These are phyloP conservation scores for Pyrgilauda ruficollis DNA, from an alignment of 2,113 vertebrate species.

Conservation along the genomic window DNA sequence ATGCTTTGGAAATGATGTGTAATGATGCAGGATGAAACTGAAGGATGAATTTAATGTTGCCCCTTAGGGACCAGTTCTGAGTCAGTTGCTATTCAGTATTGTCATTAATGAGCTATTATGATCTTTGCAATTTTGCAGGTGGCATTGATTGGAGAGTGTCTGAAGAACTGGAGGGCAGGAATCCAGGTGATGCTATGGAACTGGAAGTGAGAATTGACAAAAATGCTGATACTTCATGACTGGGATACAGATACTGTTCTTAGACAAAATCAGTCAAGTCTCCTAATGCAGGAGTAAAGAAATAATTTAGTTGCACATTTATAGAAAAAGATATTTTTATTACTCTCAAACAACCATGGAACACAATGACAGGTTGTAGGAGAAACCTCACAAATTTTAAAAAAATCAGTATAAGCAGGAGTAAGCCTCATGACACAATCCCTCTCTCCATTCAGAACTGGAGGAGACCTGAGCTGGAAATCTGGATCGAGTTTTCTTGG, in stretches of 20 bases:
- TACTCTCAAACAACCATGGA: not conserved
- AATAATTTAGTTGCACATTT: not conserved
- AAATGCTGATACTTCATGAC: not conserved
- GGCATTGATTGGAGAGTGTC: not conserved
- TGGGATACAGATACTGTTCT: not conserved
- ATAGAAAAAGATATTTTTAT: not conserved
- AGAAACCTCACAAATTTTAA: accelerated
- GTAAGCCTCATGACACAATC: not conserved
- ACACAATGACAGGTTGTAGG: not conserved
- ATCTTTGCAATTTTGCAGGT: not conserved
- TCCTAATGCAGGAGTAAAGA: not conserved
- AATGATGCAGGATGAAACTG: not conserved
- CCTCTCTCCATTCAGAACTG: not conserved
- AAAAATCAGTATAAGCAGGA: not conserved
- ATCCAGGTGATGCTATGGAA: not conserved
- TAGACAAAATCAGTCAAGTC: not conserved
- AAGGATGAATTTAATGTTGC: not conserved
- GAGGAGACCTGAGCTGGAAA: not conserved
- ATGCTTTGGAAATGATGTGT: not conserved
- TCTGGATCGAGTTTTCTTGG: not conserved
- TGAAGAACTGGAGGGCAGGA: not conserved
- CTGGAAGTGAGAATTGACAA: not conserved
- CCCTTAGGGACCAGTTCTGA: not conserved
- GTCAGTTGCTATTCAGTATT: not conserved
- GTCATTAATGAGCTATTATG: not conserved